Base-by-base conservation (phyloP, 53 echinoderm and acorn worm genomes). In the Apostichopus leukothele region DNA sequence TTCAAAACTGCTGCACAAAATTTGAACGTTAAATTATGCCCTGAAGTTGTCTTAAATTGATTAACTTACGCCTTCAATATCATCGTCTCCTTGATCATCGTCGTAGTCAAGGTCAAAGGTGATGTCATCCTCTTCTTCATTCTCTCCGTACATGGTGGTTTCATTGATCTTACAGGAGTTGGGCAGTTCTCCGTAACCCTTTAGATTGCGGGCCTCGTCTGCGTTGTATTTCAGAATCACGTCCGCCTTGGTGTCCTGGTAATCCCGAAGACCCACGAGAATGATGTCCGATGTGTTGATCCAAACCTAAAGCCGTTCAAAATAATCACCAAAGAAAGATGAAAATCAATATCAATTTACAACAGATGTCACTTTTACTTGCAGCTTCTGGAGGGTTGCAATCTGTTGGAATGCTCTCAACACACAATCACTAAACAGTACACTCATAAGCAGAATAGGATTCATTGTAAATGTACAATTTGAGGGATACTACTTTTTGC, bases 201-300 rank as follows among this genome's bases (percentile, higher is more conserved):
- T 97, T 5, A 97, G 94, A 71, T 95, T 93, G 16, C 98, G 91
- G 73, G 98, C 98, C 86, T 97, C 98, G 26, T 97, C 98, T 10
- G 91, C 88, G 57, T 91, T 97, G 91, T 97, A 97, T 60, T 95
- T 97, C 63, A 97, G 92, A 79, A 97, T 97, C 67, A 97, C 98
- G 87, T 97, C 98, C 6, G 98, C 98, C 60, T 97, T 97, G 76
- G 91, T 89, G 53, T 97, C 95, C 88, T 97, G 98, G 83, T 95
- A 97, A 67, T 97, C 98, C 22, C 98, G 90, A 18, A 97, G 91
- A 60, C 98, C 98, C 8, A 97, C 90, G 5, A 97, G 91, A 61
- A 97, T 97, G 93, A 97, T 97, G 75, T 97, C 98, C 55, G 93
- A 91, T 76, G 91, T 83, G 74, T 97, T 97, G 68, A 97, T 97